Conservation (phyloP, 2,888 invertebrate genomes). For the Mactromeris polynyma region DNA sequence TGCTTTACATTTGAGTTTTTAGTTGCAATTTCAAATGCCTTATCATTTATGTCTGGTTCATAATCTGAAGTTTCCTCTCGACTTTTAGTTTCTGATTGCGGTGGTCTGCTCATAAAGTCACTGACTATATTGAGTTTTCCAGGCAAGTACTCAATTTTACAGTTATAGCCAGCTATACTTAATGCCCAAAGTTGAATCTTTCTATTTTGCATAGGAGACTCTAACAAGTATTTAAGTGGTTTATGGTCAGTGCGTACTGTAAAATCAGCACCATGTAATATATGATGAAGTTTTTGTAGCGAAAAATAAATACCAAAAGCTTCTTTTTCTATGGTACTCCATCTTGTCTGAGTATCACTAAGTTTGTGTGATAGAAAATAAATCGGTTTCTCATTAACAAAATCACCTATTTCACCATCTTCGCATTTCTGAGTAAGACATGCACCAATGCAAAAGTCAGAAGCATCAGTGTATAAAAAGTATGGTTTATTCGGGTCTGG, state of each 20-base stretch:
- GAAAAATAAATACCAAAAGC: conserved; percentile 45
- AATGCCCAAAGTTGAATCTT: conserved; percentile 42
- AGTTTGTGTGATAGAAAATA: conserved; percentile 47
- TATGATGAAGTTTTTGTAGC: conserved; percentile 36
- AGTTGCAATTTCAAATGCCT: not conserved
- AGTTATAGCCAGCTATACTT: conserved; percentile 34
- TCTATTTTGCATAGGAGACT: conserved; percentile 40
- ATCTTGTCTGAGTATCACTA: conserved; percentile 25
- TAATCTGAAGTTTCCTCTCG: not conserved
- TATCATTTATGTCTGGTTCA: not conserved
- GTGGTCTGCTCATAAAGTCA: conserved; percentile 20
- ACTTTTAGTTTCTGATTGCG: not conserved
- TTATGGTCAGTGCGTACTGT: conserved; percentile 43
- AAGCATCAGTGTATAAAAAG: conserved; percentile 58
- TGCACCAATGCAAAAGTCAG: conserved; percentile 46
- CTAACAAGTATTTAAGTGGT: conserved; percentile 40
- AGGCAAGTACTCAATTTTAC: conserved; percentile 30
- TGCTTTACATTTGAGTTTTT: too few relatives aligned
- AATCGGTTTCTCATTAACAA: conserved; percentile 34
- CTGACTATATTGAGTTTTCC: conserved; percentile 21
- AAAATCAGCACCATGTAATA: conserved; percentile 46
- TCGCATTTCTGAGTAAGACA: conserved; percentile 26
- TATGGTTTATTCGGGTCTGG: conserved; percentile 48
- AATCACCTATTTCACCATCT: not conserved
- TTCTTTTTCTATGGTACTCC: conserved; percentile 46